A percentile compares a stretch with the other conserved stretches of the same genome.
Conservation (phyloP, 2,797 vertebrate species). For the Gallinago nigripennis region DNA sequence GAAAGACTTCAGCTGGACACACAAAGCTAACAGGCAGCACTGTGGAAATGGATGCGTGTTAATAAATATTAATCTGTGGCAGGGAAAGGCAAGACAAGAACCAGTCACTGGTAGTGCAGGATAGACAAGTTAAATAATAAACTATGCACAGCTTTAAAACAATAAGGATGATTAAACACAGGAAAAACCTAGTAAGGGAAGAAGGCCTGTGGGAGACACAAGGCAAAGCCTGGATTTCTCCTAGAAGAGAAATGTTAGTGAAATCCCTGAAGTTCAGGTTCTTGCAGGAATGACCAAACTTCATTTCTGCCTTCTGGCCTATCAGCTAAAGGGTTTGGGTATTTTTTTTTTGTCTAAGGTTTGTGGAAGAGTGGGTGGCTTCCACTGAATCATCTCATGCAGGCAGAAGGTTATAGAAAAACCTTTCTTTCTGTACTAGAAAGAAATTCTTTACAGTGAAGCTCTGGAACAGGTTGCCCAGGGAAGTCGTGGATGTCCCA, state of each 20-base stretch:
- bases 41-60: background rate
- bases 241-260: background rate
- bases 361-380: background rate
- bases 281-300: background rate
- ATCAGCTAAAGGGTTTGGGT: background rate
- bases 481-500: too few relatives aligned
- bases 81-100: conserved; percentile 51
- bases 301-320: background rate
- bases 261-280: background rate
- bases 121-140: conserved; percentile 44
- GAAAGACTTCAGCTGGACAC: background rate
- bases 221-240: background rate
- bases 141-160: conserved; percentile 35
- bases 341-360: background rate
- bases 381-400: background rate
- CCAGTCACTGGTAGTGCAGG: conserved; percentile 29
- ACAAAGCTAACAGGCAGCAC: background rate
- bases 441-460: too few relatives aligned
- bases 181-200: conserved; percentile 24
- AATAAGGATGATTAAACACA: conserved; percentile 56
- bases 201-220: conserved; percentile 24
- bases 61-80: conserved; percentile 58
- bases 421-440: too few relatives aligned
- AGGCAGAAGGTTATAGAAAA: background rate
- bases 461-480: too few relatives aligned